A percentile compares a stretch with the other conserved stretches of the same genome.
Conservation (phyloP, 2,113 vertebrate genomes). For the Ochotona princeps region DNA sequence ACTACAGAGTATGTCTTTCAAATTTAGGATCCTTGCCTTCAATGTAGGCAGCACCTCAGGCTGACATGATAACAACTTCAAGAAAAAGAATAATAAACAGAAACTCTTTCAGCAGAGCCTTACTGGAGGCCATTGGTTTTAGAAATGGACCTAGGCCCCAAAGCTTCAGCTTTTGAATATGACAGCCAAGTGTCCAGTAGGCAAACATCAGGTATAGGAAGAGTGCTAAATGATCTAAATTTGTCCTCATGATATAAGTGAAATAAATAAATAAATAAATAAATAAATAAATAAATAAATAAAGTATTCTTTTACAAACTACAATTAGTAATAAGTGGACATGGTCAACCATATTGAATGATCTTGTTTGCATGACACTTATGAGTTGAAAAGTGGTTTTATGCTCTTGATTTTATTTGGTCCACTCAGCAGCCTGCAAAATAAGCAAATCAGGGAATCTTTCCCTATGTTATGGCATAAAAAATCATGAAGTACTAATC, state of each 20-base stretch:
- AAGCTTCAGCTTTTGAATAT: background rate
- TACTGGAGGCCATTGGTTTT: background rate
- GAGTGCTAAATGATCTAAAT: background rate
- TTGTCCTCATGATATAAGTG: background rate
- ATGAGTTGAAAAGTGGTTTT: background rate
- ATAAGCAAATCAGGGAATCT: background rate
- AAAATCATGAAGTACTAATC: background rate
- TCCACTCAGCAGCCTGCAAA: background rate
- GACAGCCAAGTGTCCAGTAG: background rate
- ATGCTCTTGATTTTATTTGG: slow-evolving; percentile 41
- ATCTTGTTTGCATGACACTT: background rate
- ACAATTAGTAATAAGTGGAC: slow-evolving; percentile 25
- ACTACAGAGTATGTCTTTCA: background rate
- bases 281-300: background rate
- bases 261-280: background rate
- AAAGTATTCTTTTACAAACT: background rate
- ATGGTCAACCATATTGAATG: background rate
- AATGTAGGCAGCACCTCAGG: background rate
- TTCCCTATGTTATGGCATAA: slow-evolving; percentile 9
- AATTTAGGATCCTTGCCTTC: background rate
- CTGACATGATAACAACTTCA: background rate
- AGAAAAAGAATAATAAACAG: background rate
- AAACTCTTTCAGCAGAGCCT: slow-evolving; percentile 7
- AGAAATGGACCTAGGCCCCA: background rate
- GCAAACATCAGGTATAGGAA: background rate